phyloP scores from a whole-genome alignment of 2,888 invertebrate species.

The Keiferia lycopersicella region DNA sequence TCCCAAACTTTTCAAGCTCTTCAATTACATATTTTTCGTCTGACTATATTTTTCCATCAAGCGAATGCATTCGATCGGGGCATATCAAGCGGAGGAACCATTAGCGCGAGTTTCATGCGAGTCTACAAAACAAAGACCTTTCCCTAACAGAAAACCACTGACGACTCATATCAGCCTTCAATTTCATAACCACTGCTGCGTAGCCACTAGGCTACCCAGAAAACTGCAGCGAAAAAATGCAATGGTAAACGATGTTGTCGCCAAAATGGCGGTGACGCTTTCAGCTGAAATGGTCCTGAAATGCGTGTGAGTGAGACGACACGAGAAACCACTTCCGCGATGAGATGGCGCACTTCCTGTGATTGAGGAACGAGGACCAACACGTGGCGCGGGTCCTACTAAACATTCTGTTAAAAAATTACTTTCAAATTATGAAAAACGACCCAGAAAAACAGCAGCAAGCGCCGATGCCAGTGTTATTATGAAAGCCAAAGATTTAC shows the following conservation, averaged over 20 bases:
- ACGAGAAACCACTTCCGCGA: conserved; percentile 80
- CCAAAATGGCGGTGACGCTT: conserved; percentile 24
- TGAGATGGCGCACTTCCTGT: conserved; percentile 82
- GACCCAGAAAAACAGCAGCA: no score
- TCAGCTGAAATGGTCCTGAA: conserved; percentile 36
- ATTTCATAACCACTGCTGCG: not conserved
- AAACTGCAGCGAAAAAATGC: not conserved
- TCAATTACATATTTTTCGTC: conserved; percentile 28
- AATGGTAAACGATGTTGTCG: not conserved
- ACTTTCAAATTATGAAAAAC: not conserved
- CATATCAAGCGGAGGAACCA: conserved; percentile 62
- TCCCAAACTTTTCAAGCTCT: conserved; percentile 31
- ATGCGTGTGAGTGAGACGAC: conserved; percentile 63
- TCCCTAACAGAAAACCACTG: not conserved
- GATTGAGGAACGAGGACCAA: conserved; percentile 60
- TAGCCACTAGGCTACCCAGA: not conserved
- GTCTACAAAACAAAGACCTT: conserved; percentile 58
- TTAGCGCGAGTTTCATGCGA: conserved; percentile 53
- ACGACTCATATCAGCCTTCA: not conserved
- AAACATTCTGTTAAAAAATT: not conserved
- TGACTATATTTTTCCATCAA: conserved; percentile 51
- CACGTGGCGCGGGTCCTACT: conserved; percentile 12
- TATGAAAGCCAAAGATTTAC: not conserved
- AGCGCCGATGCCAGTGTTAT: no score
- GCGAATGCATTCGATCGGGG: conserved; percentile 62